These are phyloP conservation scores for Palloptera scutellata DNA, from an alignment of 2,888 invertebrate species.

Conservation along the genomic window DNA sequence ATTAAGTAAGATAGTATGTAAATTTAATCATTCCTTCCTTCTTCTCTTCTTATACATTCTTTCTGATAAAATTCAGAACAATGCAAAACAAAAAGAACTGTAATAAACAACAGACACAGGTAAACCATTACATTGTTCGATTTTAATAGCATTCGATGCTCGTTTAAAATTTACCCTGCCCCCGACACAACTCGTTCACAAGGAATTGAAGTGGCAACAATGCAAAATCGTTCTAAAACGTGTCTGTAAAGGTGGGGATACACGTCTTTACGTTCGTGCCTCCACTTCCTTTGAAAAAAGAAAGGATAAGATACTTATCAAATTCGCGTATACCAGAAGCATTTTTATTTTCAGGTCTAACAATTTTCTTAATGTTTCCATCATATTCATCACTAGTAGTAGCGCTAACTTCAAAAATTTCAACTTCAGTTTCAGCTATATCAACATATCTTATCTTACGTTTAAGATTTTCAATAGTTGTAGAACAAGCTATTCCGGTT, in stretches of 20 bases:
- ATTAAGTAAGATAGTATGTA: too few species aligned
- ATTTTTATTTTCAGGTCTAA: conserved; percentile 20
- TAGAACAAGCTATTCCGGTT: conserved; percentile 2
- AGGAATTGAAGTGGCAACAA: conserved; percentile 17
- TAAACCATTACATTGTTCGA: neutral
- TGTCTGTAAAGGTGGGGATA: conserved; percentile 21
- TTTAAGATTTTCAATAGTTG: neutral
- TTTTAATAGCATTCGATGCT: neutral
- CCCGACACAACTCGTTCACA: conserved; percentile 8
- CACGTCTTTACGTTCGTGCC: conserved; percentile 21
- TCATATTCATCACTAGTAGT: conserved; percentile 13
- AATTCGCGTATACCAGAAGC: conserved; percentile 17
- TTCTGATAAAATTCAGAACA: too few species aligned
- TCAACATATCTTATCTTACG: neutral
- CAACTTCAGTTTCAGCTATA: conserved; percentile 3
- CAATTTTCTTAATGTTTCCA: conserved; percentile 13
- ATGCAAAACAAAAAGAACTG: too few species aligned
- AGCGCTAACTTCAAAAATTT: conserved; percentile 7
- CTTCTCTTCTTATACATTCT: too few species aligned
- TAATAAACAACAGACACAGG: too few species aligned
- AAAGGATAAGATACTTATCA: conserved; percentile 24
- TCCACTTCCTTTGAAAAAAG: conserved; percentile 23
- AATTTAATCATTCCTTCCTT: too few species aligned
- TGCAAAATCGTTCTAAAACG: conserved; percentile 19
- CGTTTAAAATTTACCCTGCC: conserved; percentile 1